Evolutionary conservation across 2,797 vertebrate species (phyloP).

Genomic region (Lerista edwardsae): DNA sequence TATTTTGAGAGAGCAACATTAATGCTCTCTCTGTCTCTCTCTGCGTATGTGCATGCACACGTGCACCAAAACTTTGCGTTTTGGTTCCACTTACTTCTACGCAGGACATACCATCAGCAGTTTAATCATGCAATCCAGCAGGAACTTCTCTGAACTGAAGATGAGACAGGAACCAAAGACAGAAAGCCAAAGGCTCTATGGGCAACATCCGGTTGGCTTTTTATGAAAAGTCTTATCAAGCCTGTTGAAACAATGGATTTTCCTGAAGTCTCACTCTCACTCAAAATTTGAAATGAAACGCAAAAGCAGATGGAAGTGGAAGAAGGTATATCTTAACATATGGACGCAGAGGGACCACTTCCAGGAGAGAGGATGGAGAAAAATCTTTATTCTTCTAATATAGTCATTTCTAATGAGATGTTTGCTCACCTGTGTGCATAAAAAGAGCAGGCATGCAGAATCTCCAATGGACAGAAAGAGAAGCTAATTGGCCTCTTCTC

Average conservation of each 20-base stretch:
- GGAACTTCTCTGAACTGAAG: too few species aligned
- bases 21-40: too few species aligned
- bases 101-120: not conserved
- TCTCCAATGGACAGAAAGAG: not conserved
- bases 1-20: too few species aligned
- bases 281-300: not conserved
- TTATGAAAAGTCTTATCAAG: not conserved
- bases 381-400: not conserved
- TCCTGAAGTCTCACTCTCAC: too few species aligned
- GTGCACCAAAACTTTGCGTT: too few species aligned
- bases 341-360: not conserved
- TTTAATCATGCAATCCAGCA: not conserved
- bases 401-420: not conserved
- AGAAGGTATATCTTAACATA: not conserved
- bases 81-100: not conserved
- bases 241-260: not conserved
- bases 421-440: not conserved
- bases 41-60: too few species aligned
- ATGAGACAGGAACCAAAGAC: too few species aligned
- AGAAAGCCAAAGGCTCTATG: not conserved
- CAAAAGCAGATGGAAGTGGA: not conserved
- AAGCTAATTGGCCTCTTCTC: not conserved
- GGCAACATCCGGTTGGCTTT: not conserved
- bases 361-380: not conserved
- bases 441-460: not conserved